Base-by-base conservation (phyloP, 1,140 invertebrate species). In the Tetramorium parvispinum region DNA sequence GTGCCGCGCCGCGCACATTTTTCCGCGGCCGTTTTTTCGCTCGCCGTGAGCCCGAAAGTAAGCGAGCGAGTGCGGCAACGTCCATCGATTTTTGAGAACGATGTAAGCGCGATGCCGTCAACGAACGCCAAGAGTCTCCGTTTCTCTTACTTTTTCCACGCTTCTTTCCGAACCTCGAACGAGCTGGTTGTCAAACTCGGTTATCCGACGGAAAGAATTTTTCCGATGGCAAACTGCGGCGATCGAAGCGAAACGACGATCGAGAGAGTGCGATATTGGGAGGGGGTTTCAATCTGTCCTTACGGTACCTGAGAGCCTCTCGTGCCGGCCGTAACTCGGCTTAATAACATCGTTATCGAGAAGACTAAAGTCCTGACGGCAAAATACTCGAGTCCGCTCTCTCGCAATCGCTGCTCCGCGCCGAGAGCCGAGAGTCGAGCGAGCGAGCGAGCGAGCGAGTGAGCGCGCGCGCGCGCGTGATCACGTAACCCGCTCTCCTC, bases 401-500 rank as follows among this genome's bases (percentile, higher is more conserved):
- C 24, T 70, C 32, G 7, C 77, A 18, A 68, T 79, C 59, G 11
- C 46, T 16, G 46, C 8, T 37, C 43, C 32, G 63, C 63, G 5
- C 6, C 5, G 49, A 40, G 43, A 37, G 55, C 1, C 55, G 24
- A 43, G n/a, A 7, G 21, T 7, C 73, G 53, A 53, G 51, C 51
- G 4, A 32, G 49, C 49, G n/a, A 43, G 21, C 32, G 27, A 32
- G 32, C 4, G 32, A 32, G 16, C n/a, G 21, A 32, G 16, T 10
- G 21, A 21, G 37, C 40, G 32, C 5, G 43, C 57, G 53, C 37
- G 71, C 53, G 43, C 46, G 40, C 40, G 57, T 21, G 70, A 57
- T 85, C 73, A 78, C 82, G 82, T 85, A 85, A 85, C 43, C 32
- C 82, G 66, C 82, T 85, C 55, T 85, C 61, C 32, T 37, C 46